Evolutionary conservation across 1,140 invertebrate genomes (phyloP), one percentile per base, ranked within the genome.

Genomic region (Doryteuthis pealeii): DNA sequence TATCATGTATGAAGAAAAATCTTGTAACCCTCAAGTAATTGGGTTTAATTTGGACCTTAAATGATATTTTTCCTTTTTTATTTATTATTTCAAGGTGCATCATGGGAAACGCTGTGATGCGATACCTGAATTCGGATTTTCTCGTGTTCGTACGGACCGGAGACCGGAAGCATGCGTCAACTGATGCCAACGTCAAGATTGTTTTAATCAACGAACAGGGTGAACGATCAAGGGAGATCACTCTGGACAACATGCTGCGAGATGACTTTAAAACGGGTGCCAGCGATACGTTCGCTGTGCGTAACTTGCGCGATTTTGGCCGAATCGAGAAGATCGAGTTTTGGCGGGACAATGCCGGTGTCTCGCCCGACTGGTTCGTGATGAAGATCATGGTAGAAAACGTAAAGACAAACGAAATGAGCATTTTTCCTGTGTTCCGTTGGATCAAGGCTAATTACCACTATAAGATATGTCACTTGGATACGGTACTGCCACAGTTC

Each of bases 401-500:
- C 76, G 72, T 81, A 58, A 76, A 78, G 35, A 84, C 82, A 0
- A 83, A 87, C 65, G 75, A 78, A 32, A 83, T 82, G 54, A 86
- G 80, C 72, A 82, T 85, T 26, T 90, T 90, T 76, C 89, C 89
- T 6, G 80, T 89, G 2, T 87, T 88, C 68, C 83, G 89, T 26
- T 90, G 89, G 89, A 86, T 90, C 65, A 83, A 82, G 65, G 69
- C 82, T 15, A 76, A 87, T 58, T 82, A 80, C 32, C 84, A 84
- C 35, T 90, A 90, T 76, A 74, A 84, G 18, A 85, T 90, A 45
- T 73, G 80, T 32, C 83, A 88, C 73, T 82, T 88, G 72, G 89
- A 90, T 77, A 88, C 87, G 33, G 84, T 85, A 32, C 78, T 90
- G 28, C 89, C 89, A 0, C 89, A 90, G 78, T 76, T 79, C 43